Evolutionary conservation across 2,113 vertebrate species (phyloP).

Genomic region (Ploceus nigricollis): DNA sequence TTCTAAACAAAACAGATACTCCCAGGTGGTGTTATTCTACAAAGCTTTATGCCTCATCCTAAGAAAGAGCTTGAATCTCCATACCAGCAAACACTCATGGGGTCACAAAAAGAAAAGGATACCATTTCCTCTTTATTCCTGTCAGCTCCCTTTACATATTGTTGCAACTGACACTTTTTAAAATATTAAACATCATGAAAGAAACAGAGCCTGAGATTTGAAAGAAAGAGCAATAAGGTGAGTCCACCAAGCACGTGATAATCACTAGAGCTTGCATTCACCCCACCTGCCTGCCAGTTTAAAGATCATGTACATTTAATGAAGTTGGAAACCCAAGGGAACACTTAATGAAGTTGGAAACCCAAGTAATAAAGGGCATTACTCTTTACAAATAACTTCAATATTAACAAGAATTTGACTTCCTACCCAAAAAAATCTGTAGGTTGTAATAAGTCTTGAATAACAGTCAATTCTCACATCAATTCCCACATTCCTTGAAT

Average conservation of each 20-base stretch:
- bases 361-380: background rate
- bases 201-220: slow-evolving; percentile 31
- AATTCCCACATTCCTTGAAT: background rate
- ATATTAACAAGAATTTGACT: slow-evolving; percentile 15
- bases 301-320: background rate
- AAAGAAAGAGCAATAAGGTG: slow-evolving; percentile 1
- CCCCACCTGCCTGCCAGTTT: background rate
- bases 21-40: background rate
- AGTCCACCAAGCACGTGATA: background rate
- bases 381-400: slow-evolving; percentile 17
- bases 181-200: slow-evolving; percentile 59
- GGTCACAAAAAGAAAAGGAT: background rate
- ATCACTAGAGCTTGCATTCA: background rate
- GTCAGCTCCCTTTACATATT: background rate
- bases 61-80: background rate
- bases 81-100: background rate
- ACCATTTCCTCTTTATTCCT: background rate
- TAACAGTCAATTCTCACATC: background rate
- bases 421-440: background rate
- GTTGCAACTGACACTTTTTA: slow-evolving; percentile 11
- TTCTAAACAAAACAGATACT: background rate
- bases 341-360: background rate
- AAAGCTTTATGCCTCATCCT: background rate
- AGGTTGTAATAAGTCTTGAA: background rate
- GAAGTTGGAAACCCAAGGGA: background rate